Percentiles rank a stretch among this genome's conserved stretches.
phyloP scores from a whole-genome alignment of 1,140 invertebrate genomes.

The Agrilus planipennis region DNA sequence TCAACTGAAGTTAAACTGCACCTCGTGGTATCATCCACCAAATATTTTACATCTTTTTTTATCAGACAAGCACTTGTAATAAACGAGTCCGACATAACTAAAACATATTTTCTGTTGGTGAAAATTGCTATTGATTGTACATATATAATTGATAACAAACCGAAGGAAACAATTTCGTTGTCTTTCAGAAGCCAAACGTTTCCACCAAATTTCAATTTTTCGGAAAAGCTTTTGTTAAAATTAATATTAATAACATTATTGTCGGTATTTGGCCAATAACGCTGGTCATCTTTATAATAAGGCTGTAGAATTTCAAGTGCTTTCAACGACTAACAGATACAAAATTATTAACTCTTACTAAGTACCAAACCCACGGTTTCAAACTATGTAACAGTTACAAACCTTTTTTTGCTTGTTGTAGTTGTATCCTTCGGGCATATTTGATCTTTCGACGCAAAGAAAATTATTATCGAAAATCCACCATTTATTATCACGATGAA shows the following conservation, averaged over 20 bases:
- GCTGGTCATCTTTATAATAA: constrained; percentile 12
- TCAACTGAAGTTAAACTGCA: constrained; percentile 35
- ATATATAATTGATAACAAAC: not conserved
- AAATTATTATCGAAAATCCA: constrained; percentile 35
- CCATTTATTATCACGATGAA: constrained; percentile 34
- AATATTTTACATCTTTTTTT: constrained; percentile 33
- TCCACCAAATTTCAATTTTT: constrained; percentile 9
- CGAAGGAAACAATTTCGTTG: constrained; percentile 5
- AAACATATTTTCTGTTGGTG: constrained; percentile 9
- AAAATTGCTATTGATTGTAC: not conserved
- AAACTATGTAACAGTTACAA: constrained; percentile 1
- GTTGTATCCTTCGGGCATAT: constrained; percentile 35
- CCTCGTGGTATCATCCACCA: constrained; percentile 33
- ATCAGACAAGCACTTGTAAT: constrained; percentile 33
- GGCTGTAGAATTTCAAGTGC: constrained; percentile 12
- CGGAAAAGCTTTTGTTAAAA: not conserved
- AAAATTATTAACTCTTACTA: constrained; percentile 1
- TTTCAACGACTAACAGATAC: constrained; percentile 16
- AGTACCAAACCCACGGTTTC: too few relatives aligned
- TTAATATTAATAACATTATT: not conserved
- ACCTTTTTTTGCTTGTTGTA: constrained; percentile 25
- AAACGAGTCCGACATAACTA: constrained; percentile 35
- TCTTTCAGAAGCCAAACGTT: constrained; percentile 9
- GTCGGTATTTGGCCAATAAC: constrained; percentile 12
- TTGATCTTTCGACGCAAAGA: constrained; percentile 47